Base-by-base conservation (phyloP, 2,888 invertebrate genomes). In the Brachypalpus laphriformis region DNA sequence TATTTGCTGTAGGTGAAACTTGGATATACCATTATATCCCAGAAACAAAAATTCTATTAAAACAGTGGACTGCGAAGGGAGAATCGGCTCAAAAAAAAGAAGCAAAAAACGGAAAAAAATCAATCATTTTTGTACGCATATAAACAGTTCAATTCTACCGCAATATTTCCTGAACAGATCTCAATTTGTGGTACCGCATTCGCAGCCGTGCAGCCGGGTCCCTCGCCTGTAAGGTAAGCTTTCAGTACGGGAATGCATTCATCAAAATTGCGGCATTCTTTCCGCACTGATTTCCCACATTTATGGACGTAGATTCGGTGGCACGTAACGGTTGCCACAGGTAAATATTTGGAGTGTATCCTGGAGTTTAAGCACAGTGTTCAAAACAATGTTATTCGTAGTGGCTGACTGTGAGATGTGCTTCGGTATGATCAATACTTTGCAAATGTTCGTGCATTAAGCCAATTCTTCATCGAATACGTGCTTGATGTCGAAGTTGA, bases 351-450 rank as follows among this genome's bases (percentile, higher is more conserved):
- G 94, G 16, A 97, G 92, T 14, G 95, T 95, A 76, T 94, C 93
- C 57, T 94, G 93, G 18, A 96, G 93, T 87, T 95, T 93, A 42
- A 95, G 93, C 34, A 96, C 94, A 49, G 94, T 94, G 88, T 93
- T 93, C 87, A 95, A 91, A 42, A 94, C 93, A 88, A 96, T 96
- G 89, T 95, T 95, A 91, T 96, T 97, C 54, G 97, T 96, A 16
- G 96, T 96, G 4, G 97, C 97, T n/a, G 96, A 96, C 89, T 97
- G 96, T 49, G 96, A 96, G 88, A 96, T 95, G 89, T 97, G 97
- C 0, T 96, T 96, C 4, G 97, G 97, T 92, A 97, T 96, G 87
- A 97, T 95, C 63, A 97, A 93, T 87, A 97, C 92, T 88, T 94
- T 93, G 89, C 94, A 95, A 63, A 97, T 94, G 89, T 96, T 95